Evolutionary conservation across 2,113 vertebrate species (phyloP).

Genomic region (Myodes glareolus): DNA sequence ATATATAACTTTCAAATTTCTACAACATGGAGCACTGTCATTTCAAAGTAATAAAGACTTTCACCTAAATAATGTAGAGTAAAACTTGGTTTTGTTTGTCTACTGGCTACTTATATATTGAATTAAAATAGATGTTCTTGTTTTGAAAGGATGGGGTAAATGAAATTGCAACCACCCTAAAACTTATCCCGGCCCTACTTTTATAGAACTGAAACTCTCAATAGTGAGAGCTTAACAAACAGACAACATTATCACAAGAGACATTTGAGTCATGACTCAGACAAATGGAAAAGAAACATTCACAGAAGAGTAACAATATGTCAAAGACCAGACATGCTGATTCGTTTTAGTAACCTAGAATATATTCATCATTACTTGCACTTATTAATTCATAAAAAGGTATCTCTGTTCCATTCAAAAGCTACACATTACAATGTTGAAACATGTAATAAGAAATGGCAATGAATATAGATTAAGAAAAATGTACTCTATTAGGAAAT

Average conservation of each 20-base stretch:
- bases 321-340: neutral
- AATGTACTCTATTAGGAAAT: neutral
- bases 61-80: neutral
- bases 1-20: neutral
- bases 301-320: neutral
- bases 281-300: neutral
- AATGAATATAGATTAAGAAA: neutral
- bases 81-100: neutral
- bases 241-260: neutral
- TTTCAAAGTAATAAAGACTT: constrained; percentile 12
- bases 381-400: neutral
- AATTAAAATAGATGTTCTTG: neutral
- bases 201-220: neutral
- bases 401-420: neutral
- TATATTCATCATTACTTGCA: neutral
- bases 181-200: rapidly evolving
- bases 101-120: neutral
- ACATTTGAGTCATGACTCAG: neutral
- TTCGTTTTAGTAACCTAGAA: neutral
- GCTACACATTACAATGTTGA: neutral
- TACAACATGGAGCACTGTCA: neutral
- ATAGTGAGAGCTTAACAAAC: neutral
- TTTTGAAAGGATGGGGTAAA: neutral
- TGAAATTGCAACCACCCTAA: neutral
- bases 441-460: neutral